phyloP scores from a whole-genome alignment of 2,888 invertebrate genomes.

The Conops quadrifasciatus region DNA sequence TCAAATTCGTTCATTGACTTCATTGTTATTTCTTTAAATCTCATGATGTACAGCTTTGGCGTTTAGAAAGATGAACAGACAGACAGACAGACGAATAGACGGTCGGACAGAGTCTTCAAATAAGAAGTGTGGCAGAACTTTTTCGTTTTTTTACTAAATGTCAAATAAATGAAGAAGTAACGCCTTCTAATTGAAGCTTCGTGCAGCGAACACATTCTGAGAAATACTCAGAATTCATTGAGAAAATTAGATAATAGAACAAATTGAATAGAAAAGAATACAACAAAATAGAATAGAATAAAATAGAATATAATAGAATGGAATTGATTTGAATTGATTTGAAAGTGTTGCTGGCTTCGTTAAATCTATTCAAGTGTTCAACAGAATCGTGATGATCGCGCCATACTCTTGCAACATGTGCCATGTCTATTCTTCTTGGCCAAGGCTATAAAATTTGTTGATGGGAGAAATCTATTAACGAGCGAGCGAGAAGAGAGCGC shows the following conservation, averaged over 20 bases:
- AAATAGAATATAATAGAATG: not conserved
- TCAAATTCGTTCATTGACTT: not conserved
- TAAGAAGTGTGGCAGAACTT: too few species aligned
- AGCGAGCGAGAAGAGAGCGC: not conserved
- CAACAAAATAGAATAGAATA: not conserved
- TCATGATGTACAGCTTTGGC: too few species aligned
- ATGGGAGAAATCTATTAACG: too few species aligned
- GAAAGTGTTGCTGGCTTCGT: not conserved
- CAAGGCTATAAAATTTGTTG: not conserved
- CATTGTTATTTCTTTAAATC: not conserved
- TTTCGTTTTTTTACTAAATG: too few species aligned
- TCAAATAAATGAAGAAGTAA: too few species aligned
- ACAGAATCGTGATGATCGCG: not conserved
- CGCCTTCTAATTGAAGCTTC: too few species aligned
- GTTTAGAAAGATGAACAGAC: too few species aligned
- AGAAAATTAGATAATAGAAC: too few species aligned
- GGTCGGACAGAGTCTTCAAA: too few species aligned
- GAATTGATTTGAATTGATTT: not conserved
- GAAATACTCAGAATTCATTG: too few species aligned
- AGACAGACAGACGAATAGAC: too few species aligned
- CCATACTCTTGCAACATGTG: slow-evolving; percentile 1
- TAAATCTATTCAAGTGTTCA: not conserved
- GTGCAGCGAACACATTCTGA: too few species aligned
- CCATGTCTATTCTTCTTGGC: not conserved
- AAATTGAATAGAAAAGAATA: not conserved